Evolutionary conservation across 2,888 invertebrate genomes (phyloP).

Genomic region (Lasiommata megera): DNA sequence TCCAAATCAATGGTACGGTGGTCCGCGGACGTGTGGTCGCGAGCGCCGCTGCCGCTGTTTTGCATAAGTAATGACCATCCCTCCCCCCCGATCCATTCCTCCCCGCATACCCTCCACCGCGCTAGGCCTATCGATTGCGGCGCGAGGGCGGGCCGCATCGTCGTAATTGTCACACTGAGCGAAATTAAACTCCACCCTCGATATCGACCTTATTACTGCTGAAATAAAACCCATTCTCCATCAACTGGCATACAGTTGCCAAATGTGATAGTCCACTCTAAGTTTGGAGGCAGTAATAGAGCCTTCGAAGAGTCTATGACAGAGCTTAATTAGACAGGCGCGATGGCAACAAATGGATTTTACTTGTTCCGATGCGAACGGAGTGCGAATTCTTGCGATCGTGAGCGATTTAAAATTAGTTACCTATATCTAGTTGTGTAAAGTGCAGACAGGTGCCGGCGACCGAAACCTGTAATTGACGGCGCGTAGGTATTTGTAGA

Average conservation of each 20-base stretch:
- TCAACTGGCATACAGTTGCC: slow-evolving; percentile 60
- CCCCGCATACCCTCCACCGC: slow-evolving; percentile 77
- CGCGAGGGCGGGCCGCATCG: slow-evolving; percentile 79
- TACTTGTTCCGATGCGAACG: slow-evolving; percentile 69
- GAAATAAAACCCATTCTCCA: slow-evolving; percentile 57
- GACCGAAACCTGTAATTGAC: slow-evolving; percentile 13
- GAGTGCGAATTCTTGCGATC: slow-evolving; percentile 50
- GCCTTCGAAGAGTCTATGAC: slow-evolving; percentile 80
- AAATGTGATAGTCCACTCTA: slow-evolving; percentile 76
- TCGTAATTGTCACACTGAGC: slow-evolving; percentile 80
- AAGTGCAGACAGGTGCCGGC: slow-evolving; percentile 8
- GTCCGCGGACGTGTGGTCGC: slow-evolving; percentile 19
- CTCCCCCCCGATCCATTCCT: slow-evolving; percentile 47
- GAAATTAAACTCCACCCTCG: slow-evolving; percentile 65
- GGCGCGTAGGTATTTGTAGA: slow-evolving; percentile 14
- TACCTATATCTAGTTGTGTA: neutral
- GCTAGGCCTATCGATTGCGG: slow-evolving; percentile 87
- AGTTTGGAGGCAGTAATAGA: slow-evolving; percentile 80
- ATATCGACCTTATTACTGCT: slow-evolving; percentile 69
- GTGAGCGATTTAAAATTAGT: slow-evolving; percentile 51
- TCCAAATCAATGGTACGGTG: slow-evolving; percentile 6
- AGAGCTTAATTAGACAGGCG: slow-evolving; percentile 81
- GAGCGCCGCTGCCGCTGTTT: slow-evolving; percentile 62
- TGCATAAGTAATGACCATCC: slow-evolving; percentile 75
- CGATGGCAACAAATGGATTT: slow-evolving; percentile 77